These are phyloP conservation scores for Capra hircus DNA, from an alignment of 2,113 vertebrate genomes.

Conservation along the genomic window DNA sequence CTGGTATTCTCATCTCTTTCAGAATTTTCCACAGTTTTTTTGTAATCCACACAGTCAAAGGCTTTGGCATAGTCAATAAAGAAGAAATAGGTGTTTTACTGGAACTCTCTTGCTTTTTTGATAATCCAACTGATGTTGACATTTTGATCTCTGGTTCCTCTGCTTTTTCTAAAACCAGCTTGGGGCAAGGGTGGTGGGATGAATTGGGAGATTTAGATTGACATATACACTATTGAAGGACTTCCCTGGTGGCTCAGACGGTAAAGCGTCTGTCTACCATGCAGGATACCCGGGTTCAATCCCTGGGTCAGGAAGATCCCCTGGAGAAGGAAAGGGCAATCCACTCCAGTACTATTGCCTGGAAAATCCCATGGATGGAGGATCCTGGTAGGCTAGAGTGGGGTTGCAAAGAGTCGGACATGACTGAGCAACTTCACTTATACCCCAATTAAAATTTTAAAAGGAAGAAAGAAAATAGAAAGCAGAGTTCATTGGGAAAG, in stretches of 20 bases:
- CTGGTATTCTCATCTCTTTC: neutral
- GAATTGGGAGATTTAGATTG: neutral
- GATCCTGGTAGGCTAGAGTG: no score
- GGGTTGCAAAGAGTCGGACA: no score
- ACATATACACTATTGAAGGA: neutral
- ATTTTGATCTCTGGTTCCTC: neutral
- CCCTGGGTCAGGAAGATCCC: no score
- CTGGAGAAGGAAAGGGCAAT: no score
- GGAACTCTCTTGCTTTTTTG: neutral
- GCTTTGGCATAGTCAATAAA: neutral
- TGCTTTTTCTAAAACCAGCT: neutral
- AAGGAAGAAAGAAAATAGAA: neutral
- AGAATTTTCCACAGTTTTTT: neutral
- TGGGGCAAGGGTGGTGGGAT: neutral
- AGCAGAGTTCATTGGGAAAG: neutral
- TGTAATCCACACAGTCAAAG: neutral
- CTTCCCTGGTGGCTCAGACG: no score
- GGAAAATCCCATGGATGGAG: no score
- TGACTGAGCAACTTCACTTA: neutral
- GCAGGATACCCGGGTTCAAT: fast-evolving
- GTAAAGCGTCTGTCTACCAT: no score
- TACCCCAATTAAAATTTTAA: neutral
- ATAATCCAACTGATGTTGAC: neutral
- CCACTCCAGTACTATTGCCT: no score
- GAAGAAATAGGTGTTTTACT: neutral